Evolutionary conservation across 2,113 vertebrate genomes (phyloP), one percentile per base, ranked within the genome.

Genomic region (Pollachius pollachius): DNA sequence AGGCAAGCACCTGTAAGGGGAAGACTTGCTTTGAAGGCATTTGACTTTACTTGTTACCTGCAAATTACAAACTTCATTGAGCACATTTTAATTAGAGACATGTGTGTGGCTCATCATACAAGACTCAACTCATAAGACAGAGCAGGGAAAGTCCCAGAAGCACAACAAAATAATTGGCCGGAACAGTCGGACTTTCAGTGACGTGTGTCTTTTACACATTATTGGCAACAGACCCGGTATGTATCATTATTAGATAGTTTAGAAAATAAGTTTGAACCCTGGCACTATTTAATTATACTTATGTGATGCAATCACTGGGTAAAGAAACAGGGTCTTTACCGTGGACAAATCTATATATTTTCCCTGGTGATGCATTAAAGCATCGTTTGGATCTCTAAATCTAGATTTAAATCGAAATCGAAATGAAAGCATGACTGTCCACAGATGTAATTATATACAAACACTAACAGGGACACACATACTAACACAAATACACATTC

Each of bases 61-160:
- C 82, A 79, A 82, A 76, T 86, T 83, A 54, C 77, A 79, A 75
- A 79, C 80, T 80, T 89, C 79, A 70, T 85, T 74, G 72, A 80
- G 81, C 70, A 81, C 77, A 80, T 84, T 89, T 86, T 91, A 89
- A 91, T 90, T 82, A 89, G 69, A 89, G 78, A 74, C 85, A 68
- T 73, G 62, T 70, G 70, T 25, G 79, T 85, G 78, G 65, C 65
- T 65, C 69, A 18, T 64, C 71, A 21, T 85, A 66, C 78, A 81
- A 84, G 78, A 76, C 77, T 48, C 72, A 84, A 85, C 83, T 88
- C 83, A 85, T 83, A 73, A 82, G 83, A 71, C 73, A 75, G 73
- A 64, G 77, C 52, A 67, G 71, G 87, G 87, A 76, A 89, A 90
- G 80, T 81, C 87, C 91, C 87, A 68, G 48, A 3, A 77, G 73